These are phyloP conservation scores for Coptodon rendalli DNA, from an alignment of 2,113 vertebrate species.

Conservation along the genomic window DNA sequence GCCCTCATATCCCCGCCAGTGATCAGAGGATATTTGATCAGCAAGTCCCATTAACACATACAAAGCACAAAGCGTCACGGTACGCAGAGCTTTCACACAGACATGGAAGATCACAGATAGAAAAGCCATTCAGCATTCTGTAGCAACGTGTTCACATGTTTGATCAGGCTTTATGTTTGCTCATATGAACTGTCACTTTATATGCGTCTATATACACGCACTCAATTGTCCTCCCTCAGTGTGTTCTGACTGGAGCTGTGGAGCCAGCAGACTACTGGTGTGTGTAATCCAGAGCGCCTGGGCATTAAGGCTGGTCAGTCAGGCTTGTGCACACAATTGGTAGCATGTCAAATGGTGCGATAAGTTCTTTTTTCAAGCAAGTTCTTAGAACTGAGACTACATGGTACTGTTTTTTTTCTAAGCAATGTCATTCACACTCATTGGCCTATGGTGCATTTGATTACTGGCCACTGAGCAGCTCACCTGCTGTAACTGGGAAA, in stretches of 20 bases:
- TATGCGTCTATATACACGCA: constrained; percentile 10
- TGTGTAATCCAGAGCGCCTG: constrained; percentile 39
- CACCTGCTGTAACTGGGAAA: background rate
- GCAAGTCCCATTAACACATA: constrained; percentile 28
- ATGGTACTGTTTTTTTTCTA: background rate
- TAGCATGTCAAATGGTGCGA: constrained; percentile 6
- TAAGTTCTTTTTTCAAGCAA: background rate
- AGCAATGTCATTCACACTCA: background rate
- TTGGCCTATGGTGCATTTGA: background rate
- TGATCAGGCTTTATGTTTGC: constrained; percentile 53
- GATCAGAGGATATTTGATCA: constrained; percentile 51
- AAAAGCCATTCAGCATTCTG: constrained; percentile 17
- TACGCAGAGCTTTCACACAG: background rate
- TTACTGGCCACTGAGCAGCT: background rate
- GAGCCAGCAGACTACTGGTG: constrained; percentile 10
- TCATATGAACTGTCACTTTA: constrained; percentile 42
- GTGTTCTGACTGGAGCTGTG: background rate
- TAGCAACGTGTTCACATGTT: constrained; percentile 10
- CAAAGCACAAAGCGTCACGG: constrained; percentile 2
- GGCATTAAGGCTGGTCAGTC: constrained; percentile 31
- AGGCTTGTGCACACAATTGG: constrained; percentile 26
- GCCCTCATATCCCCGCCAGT: background rate
- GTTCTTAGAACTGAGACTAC: background rate
- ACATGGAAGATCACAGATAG: constrained; percentile 21
- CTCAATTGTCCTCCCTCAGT: constrained; percentile 45